A percentile compares a stretch with the other conserved stretches of the same genome.
phyloP scores from a whole-genome alignment of 2,888 invertebrate species.

The Mallateleia sp. region DNA sequence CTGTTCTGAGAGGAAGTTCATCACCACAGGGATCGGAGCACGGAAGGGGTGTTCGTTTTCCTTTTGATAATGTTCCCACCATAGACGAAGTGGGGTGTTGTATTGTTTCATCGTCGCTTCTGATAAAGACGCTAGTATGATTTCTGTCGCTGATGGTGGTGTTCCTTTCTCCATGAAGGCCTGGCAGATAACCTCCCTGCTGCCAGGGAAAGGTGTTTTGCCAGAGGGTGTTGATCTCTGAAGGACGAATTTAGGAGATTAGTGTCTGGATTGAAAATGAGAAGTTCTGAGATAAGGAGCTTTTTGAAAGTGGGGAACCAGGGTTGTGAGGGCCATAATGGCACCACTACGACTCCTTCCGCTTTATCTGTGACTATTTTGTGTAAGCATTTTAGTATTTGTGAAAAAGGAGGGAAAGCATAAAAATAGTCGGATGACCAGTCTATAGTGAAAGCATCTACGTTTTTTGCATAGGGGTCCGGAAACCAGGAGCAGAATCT shows the following conservation, averaged over 20 bases:
- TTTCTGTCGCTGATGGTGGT: slow-evolving; percentile 52
- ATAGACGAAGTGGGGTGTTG: slow-evolving; percentile 54
- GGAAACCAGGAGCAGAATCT: slow-evolving; percentile 70
- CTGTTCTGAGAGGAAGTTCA: neutral
- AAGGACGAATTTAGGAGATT: slow-evolving; percentile 77
- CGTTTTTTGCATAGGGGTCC: slow-evolving; percentile 55
- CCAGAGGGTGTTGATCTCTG: slow-evolving; percentile 79
- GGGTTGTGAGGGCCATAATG: slow-evolving; percentile 49
- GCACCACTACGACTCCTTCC: slow-evolving; percentile 70
- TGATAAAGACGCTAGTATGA: neutral
- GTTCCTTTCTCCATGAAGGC: slow-evolving; percentile 72
- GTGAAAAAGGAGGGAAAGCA: slow-evolving; percentile 78
- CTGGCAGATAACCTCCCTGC: slow-evolving; percentile 80
- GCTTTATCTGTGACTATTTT: slow-evolving; percentile 57
- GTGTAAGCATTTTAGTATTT: slow-evolving; percentile 29
- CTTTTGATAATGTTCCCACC: slow-evolving; percentile 57
- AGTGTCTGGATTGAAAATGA: slow-evolving; percentile 73
- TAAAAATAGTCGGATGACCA: slow-evolving; percentile 67
- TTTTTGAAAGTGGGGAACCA: neutral
- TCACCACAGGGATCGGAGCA: neutral
- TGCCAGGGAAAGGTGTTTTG: slow-evolving; percentile 81
- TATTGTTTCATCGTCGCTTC: slow-evolving; percentile 78
- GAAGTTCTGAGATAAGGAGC: slow-evolving; percentile 10
- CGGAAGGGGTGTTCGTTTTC: neutral
- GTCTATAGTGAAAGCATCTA: slow-evolving; percentile 74